Conservation (phyloP, 2,888 invertebrate species). For the Erebia aethiops region DNA sequence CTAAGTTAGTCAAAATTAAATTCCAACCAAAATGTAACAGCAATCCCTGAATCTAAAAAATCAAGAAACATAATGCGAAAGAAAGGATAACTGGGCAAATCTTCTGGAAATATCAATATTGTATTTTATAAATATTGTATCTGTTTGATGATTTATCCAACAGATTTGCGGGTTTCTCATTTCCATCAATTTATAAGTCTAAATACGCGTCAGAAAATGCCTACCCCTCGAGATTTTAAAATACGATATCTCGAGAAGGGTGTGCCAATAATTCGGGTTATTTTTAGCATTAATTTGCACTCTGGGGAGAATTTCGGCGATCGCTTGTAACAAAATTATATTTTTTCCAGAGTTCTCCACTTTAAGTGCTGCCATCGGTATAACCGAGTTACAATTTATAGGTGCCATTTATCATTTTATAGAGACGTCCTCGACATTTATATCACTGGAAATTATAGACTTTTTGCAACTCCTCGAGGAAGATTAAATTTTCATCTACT, state of each 20-base stretch:
- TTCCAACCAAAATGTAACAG: too few relatives aligned
- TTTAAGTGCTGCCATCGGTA: conserved; percentile 68
- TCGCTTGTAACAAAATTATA: conserved; percentile 70
- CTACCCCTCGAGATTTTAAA: conserved; percentile 45
- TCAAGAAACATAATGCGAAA: background rate
- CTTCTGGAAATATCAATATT: conserved; percentile 2
- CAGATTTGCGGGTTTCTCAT: conserved; percentile 6
- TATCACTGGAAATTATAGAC: conserved; percentile 26
- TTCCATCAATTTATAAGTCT: conserved; percentile 13
- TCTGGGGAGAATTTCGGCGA: conserved; percentile 51
- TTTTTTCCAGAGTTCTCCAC: conserved; percentile 67
- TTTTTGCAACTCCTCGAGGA: background rate
- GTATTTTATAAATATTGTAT: too few relatives aligned
- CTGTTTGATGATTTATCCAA: conserved; percentile 17
- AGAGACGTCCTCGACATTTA: conserved; percentile 52
- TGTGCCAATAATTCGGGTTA: conserved; percentile 46
- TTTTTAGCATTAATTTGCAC: conserved; percentile 59
- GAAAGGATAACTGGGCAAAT: background rate
- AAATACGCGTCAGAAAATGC: conserved; percentile 42
- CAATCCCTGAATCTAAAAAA: too few relatives aligned
- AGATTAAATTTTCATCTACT: background rate
- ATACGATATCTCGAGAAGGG: conserved; percentile 52
- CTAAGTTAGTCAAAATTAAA: too few relatives aligned
- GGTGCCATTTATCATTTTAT: conserved; percentile 71
- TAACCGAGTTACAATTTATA: conserved; percentile 71